phyloP scores from a whole-genome alignment of 2,113 vertebrate genomes.

The Salminus brasiliensis region DNA sequence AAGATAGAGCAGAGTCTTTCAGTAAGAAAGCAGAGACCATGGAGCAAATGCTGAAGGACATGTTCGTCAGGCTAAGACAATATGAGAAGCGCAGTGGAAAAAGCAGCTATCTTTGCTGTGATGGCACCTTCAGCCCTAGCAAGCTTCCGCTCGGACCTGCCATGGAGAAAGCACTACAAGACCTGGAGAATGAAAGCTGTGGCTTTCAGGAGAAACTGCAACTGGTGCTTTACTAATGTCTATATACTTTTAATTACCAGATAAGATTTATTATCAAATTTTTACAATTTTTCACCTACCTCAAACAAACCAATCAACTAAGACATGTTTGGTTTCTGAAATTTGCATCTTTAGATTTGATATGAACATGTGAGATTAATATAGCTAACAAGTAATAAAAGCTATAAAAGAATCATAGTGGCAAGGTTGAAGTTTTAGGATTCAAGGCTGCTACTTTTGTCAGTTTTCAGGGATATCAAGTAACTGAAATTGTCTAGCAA shows the following conservation, averaged over 20 bases:
- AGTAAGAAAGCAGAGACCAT: constrained; percentile 68
- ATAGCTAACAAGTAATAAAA: background rate
- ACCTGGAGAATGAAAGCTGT: constrained; percentile 66
- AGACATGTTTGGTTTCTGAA: background rate
- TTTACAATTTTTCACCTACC: background rate
- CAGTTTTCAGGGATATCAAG: too few relatives aligned
- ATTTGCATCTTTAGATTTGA: background rate
- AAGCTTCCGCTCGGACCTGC: constrained; percentile 61
- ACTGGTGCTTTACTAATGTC: constrained; percentile 71
- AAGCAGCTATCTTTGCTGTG: constrained; percentile 49
- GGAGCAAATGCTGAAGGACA: constrained; percentile 69
- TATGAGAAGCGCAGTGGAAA: constrained; percentile 65
- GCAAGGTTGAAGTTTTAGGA: too few relatives aligned
- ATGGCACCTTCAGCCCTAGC: constrained; percentile 15
- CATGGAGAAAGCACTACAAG: constrained; percentile 62
- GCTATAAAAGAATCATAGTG: too few relatives aligned
- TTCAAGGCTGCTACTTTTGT: too few relatives aligned
- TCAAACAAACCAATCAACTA: background rate
- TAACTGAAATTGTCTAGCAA: too few relatives aligned
- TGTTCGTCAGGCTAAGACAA: constrained; percentile 60
- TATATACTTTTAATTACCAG: background rate
- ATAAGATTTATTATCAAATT: background rate
- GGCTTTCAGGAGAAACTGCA: constrained; percentile 69
- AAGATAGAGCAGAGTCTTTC: constrained; percentile 64
- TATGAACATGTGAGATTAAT: background rate